phyloP scores from a whole-genome alignment of 2,888 invertebrate species.

The Eupithecia centaureata region DNA sequence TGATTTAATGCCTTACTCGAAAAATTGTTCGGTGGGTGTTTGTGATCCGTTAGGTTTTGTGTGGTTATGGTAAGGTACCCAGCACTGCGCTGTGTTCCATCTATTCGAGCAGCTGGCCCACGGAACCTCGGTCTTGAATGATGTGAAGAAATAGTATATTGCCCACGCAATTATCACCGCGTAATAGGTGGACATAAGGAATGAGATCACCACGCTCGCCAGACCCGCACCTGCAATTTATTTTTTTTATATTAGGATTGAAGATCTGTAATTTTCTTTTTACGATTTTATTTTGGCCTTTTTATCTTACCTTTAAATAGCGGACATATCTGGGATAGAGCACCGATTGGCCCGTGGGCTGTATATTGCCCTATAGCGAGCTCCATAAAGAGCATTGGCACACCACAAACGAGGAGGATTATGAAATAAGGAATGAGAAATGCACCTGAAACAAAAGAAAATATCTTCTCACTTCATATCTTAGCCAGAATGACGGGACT shows the following conservation, averaged over 20 bases:
- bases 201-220: slow-evolving; percentile 96
- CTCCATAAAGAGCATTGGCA: slow-evolving; percentile 97
- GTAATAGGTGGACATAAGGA: slow-evolving; percentile 97
- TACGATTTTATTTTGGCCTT: slow-evolving; percentile 35
- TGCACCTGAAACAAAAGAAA: slow-evolving; percentile 87
- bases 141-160: slow-evolving; percentile 96
- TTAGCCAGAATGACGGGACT: neutral
- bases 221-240: slow-evolving; percentile 92
- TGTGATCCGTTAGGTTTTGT: slow-evolving; percentile 89
- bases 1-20: slow-evolving; percentile 87
- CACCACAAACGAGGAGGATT: slow-evolving; percentile 94
- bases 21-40: slow-evolving; percentile 96
- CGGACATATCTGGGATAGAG: slow-evolving; percentile 95
- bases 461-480: neutral
- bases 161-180: slow-evolving; percentile 98
- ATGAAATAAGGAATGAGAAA: slow-evolving; percentile 97
- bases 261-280: neutral
- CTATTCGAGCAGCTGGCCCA: slow-evolving; percentile 94
- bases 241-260: neutral
- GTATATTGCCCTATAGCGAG: slow-evolving; percentile 96
- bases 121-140: slow-evolving; percentile 93
- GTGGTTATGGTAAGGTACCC: slow-evolving; percentile 88
- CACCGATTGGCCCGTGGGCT: slow-evolving; percentile 95
- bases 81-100: slow-evolving; percentile 94
- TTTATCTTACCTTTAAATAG: slow-evolving; percentile 91